A percentile compares a stretch with the other conserved stretches of the same genome.
Evolutionary conservation across 2,888 invertebrate species (phyloP).

Genomic region (Eulithis testata): DNA sequence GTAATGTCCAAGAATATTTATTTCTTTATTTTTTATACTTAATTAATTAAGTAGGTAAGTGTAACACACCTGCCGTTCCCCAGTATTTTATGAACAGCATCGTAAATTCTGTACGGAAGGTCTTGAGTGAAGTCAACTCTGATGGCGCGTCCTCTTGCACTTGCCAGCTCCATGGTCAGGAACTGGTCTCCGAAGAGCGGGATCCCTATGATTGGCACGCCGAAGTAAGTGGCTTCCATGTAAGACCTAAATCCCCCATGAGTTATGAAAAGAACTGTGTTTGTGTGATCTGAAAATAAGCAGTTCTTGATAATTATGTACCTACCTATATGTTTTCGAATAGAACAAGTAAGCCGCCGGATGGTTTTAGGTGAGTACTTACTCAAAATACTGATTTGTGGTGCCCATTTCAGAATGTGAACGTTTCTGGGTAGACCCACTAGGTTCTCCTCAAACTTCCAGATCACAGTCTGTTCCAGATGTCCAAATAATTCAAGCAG

Average conservation of each 20-base stretch:
- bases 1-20: too few relatives aligned
- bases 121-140: slow-evolving; percentile 50
- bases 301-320: neutral
- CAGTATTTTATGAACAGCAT: slow-evolving; percentile 54
- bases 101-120: slow-evolving; percentile 49
- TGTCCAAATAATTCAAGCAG: slow-evolving; percentile 58
- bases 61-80: slow-evolving; percentile 51
- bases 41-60: too few relatives aligned
- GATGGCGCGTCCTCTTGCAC: slow-evolving; percentile 47
- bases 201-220: slow-evolving; percentile 59
- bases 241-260: slow-evolving; percentile 55
- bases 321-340: too few relatives aligned
- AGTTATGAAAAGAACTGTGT: slow-evolving; percentile 54
- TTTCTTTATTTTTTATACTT: too few relatives aligned
- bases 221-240: slow-evolving; percentile 57
- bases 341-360: too few relatives aligned
- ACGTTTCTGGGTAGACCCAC: slow-evolving; percentile 61
- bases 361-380: slow-evolving; percentile 10
- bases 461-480: slow-evolving; percentile 65
- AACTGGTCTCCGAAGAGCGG: slow-evolving; percentile 60
- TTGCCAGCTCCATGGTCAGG: slow-evolving; percentile 49
- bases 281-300: slow-evolving; percentile 55
- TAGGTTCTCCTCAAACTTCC: slow-evolving; percentile 67
- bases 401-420: slow-evolving; percentile 67
- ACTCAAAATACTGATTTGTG: slow-evolving; percentile 70